Evolutionary conservation across 2,113 vertebrate genomes (phyloP), one percentile per base, ranked within the genome.

Genomic region (Rhizomys pruinosus): DNA sequence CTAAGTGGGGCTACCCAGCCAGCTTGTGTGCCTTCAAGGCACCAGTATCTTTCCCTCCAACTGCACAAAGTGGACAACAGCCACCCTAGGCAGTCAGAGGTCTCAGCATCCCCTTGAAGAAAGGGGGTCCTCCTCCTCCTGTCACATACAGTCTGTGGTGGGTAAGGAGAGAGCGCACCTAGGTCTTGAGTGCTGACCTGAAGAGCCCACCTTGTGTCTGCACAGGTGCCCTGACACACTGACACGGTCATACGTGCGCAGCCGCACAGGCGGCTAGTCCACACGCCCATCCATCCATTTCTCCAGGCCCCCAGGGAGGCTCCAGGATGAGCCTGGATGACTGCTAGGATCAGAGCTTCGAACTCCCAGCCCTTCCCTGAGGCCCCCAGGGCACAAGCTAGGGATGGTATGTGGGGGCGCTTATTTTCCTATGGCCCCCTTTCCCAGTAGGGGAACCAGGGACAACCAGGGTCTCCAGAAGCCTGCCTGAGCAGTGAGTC

Each of bases 201-300:
- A 59, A 84, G 85, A 86, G 69, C 78, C 89, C 42, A 20, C 42
- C 34, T 79, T 2, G 1, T 13, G 15, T 39, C 76, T 2, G 2
- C 86, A 87, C 96, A 95, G 95, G 97, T 97, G 95, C 96, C 95
- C 90, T 82, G 94, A 92, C 93, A 96, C 94, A 94, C 89, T 94
- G 93, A 95, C 94, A 94, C 39, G 68, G 79, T 72, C 93, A 77
- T 71, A 87, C 11, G 69, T 89, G 93, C 90, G 87, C 96, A 95
- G 90, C 78, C 84, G 90, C 95, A 96, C 93, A 95, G 17, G n/a
- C 61, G 19, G 74, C 73, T 52, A 42, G 84, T 87, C 90, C 87
- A 84, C 94, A 95, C 93, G 9, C 94, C 96, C 96, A 94, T 96
- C 93, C 73, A 78, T 97, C 96, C 88, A 88, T 96, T 94, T 81